Conservation (phyloP, 2,888 invertebrate genomes). For the Pristionchus maxplancki region DNA sequence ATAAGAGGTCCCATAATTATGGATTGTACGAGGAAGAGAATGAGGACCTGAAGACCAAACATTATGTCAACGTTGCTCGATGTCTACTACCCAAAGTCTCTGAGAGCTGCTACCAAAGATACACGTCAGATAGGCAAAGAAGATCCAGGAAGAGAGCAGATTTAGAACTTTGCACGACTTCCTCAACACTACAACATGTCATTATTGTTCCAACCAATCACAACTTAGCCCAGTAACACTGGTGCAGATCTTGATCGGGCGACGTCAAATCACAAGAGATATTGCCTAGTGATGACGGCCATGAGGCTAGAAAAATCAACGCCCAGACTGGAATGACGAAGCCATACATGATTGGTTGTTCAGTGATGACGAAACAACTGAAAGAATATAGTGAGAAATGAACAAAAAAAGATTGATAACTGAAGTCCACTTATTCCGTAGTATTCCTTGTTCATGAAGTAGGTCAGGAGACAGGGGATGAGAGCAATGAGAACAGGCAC, state of each 20-base stretch:
- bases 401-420: background rate
- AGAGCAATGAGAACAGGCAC: slow-evolving; percentile 61
- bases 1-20: slow-evolving; percentile 47
- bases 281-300: slow-evolving; percentile 47
- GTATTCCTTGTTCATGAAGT: slow-evolving; percentile 55
- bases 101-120: slow-evolving; percentile 48
- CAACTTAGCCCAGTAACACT: slow-evolving; percentile 50
- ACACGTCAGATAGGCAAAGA: slow-evolving; percentile 48
- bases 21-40: slow-evolving; percentile 40
- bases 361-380: slow-evolving; percentile 63
- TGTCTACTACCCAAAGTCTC: slow-evolving; percentile 24
- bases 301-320: background rate
- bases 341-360: slow-evolving; percentile 62
- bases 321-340: slow-evolving; percentile 61
- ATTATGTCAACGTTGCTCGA: background rate
- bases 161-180: slow-evolving; percentile 49
- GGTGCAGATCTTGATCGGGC: slow-evolving; percentile 10
- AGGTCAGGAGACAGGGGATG: slow-evolving; percentile 58
- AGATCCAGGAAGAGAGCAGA: slow-evolving; percentile 39
- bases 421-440: slow-evolving; percentile 50
- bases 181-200: background rate
- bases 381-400: background rate
- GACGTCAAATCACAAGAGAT: slow-evolving; percentile 34
- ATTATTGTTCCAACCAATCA: background rate
- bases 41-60: slow-evolving; percentile 16